Evolutionary conservation across 2,888 invertebrate species (phyloP), one percentile per base, ranked within the genome.

Genomic region (Cheilosia urbana): DNA sequence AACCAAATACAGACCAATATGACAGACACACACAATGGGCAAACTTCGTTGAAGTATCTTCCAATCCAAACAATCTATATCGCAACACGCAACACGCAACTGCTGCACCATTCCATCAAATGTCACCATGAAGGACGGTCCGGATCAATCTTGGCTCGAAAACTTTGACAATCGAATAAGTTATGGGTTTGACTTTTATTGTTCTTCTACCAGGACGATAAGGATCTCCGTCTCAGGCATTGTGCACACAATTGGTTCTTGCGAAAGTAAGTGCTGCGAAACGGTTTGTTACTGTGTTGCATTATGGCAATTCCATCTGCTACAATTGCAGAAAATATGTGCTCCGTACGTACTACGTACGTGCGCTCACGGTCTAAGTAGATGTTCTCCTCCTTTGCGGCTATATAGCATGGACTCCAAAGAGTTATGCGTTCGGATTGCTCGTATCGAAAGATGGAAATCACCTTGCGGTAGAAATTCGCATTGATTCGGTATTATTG

Each of bases 101-200:
- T 66, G 40, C 71, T 68, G 76, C 81, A 87, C 80, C 77, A 77
- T 85, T 85, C 77, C 68, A 85, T 85, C 78, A 87, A 85, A 87
- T 75, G 81, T 80, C 82, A 79, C 72, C 71, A 76, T 62, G 76
- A 87, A 82, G 73, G 77, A 85, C 84, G 87, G 73, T 63, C 76
- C 81, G 87, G 88, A 88, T 87, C 87, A 88, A 87, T 87, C 87
- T 88, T 65, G 82, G 87, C 80, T 87, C 68, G 77, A 82, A 81
- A 76, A 78, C 87, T 82, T 87, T 87, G 87, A 87, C 87, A 87
- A 87, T 77, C 87, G 87, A 87, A 88, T 88, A 88, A 88, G 88
- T 88, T 88, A 88, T 88, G 87, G 88, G 87, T 87, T 88, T 88
- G 87, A 88, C 88, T 88, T 88, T 88, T 88, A 88, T 88, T 88